Base-by-base conservation (phyloP, 2,888 invertebrate genomes). In the Seladonia tumulorum region DNA sequence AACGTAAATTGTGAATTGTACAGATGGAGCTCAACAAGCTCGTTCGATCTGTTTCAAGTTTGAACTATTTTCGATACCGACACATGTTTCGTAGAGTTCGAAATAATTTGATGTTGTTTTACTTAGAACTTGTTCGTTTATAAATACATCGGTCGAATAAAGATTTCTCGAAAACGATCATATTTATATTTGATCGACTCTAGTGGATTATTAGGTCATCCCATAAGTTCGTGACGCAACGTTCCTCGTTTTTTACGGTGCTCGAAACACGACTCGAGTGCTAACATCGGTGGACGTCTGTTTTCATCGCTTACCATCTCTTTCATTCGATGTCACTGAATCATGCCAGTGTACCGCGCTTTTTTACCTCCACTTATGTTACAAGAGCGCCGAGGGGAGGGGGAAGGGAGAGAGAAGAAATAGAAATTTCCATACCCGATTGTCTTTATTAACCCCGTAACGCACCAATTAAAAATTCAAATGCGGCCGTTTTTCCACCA, bases 191-290 rank as follows among this genome's bases (percentile, higher is more conserved):
- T 2, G 63, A 63, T 63, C 2, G 29, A 16, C 25, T 29, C 63
- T 29, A 29, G 16, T 16, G 29, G 29, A 35, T 63, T 63, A 63
- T 63, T 63, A 63, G 63, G 29, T 63, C 63, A 63, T 63, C 18
- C 39, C 76, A 77, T 25, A 25, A 29, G 25, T 60, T 60, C 60
- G 82, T 81, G 80, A 82, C 86, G 63, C 57, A 74, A 76, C 73
- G 60, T 70, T 63, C 76, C 29, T 35, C 29, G 82, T 81, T 88
- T 70, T 88, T 85, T 87, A 81, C 66, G 68, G 10, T 77, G 18
- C 74, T 81, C 75, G 87, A 86, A 66, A 79, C 47, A 53, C 39
- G 4, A 29, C 81, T 81, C 78, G 42, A 80, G 49, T 66, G 76
- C 45, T 68, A 78, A 74, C 79, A 45, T 77, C 68, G 49, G 35